Conservation (phyloP, 1,140 invertebrate genomes). For the Luehdorfia chinensis region DNA sequence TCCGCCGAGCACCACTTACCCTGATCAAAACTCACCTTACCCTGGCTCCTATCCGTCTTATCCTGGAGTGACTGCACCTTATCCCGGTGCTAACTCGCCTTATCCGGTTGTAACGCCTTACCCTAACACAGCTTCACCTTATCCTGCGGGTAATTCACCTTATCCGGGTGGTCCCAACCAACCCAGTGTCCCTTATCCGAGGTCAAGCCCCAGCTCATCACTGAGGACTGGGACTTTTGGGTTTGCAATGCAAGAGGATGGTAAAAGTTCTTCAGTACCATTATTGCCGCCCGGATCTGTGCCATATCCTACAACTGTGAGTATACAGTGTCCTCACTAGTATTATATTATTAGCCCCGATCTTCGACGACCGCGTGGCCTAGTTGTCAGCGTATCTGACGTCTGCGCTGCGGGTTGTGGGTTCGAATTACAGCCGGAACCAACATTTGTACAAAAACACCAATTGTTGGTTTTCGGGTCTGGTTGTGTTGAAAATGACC, state of each 20-base stretch:
- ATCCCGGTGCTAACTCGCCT: constrained; percentile 22
- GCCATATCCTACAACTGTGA: constrained; percentile 33
- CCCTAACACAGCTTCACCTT: not conserved
- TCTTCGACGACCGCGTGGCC: too few relatives aligned
- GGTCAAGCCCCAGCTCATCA: not conserved
- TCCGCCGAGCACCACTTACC: constrained; percentile 21
- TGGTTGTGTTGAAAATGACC: too few relatives aligned
- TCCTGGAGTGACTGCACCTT: constrained; percentile 13
- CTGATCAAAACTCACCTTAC: constrained; percentile 22
- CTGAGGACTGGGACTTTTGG: constrained; percentile 41
- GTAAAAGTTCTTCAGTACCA: too few relatives aligned
- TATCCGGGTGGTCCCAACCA: constrained; percentile 9
- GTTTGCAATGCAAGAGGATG: too few relatives aligned
- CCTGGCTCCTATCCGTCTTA: constrained; percentile 14
- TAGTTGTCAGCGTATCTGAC: too few relatives aligned
- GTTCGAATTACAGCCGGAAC: too few relatives aligned
- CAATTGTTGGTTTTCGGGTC: too few relatives aligned
- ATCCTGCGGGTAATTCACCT: too few relatives aligned
- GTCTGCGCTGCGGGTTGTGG: too few relatives aligned
- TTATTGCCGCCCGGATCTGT: constrained; percentile 26
- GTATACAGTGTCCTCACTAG: too few relatives aligned
- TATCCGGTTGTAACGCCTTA: constrained; percentile 16
- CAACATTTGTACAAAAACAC: too few relatives aligned
- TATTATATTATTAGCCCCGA: too few relatives aligned
- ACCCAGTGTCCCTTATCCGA: not conserved